Conservation (phyloP, 2,888 invertebrate species). For the Drosophila trichaetosa region DNA sequence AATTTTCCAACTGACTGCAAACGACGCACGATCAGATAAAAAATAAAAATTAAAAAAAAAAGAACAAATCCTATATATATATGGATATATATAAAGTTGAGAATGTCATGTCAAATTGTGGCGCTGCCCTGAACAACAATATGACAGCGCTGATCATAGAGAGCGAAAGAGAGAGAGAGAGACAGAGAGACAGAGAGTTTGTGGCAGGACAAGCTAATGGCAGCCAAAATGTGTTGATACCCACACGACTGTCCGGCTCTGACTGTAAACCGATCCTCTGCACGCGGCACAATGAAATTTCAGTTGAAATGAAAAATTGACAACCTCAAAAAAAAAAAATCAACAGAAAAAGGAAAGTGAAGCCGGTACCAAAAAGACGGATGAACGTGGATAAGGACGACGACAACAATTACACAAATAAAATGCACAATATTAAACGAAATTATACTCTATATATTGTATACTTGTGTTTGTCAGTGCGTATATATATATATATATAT, state of each 20-base stretch:
- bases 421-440: constrained; percentile 78
- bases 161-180: neutral
- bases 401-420: constrained; percentile 77
- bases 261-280: constrained; percentile 61
- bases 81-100: constrained; percentile 36
- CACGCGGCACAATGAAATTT: constrained; percentile 60
- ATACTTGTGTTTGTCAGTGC: constrained; percentile 1
- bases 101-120: constrained; percentile 75
- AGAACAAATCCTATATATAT: neutral
- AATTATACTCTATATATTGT: constrained; percentile 64
- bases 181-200: neutral
- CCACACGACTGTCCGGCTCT: constrained; percentile 36
- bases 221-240: constrained; percentile 42
- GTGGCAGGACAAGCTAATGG: constrained; percentile 16
- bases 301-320: constrained; percentile 69
- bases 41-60: constrained; percentile 15
- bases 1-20: constrained; percentile 74
- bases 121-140: constrained; percentile 59
- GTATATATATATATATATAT: constrained; percentile 19
- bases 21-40: constrained; percentile 73
- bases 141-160: constrained; percentile 49
- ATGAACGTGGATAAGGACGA: constrained; percentile 57
- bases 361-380: constrained; percentile 44
- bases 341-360: constrained; percentile 68
- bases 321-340: constrained; percentile 6